These are phyloP conservation scores for Anguilla pacifica DNA, from an alignment of 2,797 vertebrate species.

Conservation along the genomic window DNA sequence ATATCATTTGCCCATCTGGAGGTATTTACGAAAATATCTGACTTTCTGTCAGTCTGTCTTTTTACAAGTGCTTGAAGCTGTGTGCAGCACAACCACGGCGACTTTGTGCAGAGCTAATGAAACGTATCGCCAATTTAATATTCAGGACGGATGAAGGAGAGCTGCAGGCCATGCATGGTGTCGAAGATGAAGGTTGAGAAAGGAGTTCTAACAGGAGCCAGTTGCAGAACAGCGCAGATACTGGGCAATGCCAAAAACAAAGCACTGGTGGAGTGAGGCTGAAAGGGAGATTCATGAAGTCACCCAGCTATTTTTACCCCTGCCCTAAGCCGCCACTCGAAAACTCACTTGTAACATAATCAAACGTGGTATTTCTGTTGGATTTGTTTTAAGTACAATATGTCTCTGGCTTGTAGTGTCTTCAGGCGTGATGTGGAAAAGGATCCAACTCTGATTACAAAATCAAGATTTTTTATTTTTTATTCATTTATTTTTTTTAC, in stretches of 20 bases:
- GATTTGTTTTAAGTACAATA: background rate
- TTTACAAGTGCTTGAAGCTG: background rate
- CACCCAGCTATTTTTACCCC: background rate
- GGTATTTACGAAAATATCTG: background rate
- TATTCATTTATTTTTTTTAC: background rate
- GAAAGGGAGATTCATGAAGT: background rate
- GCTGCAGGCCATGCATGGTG: background rate
- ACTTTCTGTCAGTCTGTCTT: background rate
- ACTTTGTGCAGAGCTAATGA: background rate
- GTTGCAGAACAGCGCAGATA: background rate
- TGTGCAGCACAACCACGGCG: background rate
- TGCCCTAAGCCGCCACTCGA: background rate
- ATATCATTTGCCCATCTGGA: background rate
- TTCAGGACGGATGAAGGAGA: background rate
- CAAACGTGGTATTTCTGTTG: background rate
- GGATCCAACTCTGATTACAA: constrained; percentile 10
- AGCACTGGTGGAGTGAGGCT: background rate
- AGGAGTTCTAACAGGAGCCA: background rate
- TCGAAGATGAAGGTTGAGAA: background rate
- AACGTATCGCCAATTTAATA: background rate
- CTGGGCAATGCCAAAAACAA: background rate
- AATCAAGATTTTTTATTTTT: background rate
- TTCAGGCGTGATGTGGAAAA: background rate
- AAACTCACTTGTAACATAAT: background rate
- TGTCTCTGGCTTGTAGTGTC: background rate